Evolutionary conservation across 1,140 invertebrate genomes (phyloP).

Genomic region (Eumeta japonica): DNA sequence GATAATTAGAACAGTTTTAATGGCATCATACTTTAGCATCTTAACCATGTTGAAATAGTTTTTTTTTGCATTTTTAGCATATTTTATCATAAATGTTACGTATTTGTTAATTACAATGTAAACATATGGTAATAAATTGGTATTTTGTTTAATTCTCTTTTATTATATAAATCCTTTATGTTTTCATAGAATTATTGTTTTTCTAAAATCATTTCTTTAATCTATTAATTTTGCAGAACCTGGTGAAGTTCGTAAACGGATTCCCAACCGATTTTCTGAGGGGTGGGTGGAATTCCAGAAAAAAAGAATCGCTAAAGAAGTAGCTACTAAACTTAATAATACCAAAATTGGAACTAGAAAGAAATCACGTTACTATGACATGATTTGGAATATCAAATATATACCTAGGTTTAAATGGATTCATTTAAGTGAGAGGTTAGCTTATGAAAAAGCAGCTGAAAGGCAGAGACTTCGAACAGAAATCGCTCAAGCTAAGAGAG

Average conservation of each 20-base stretch:
- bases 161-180: background rate
- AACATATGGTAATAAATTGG: too few species aligned
- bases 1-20: too few species aligned
- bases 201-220: background rate
- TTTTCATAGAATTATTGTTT: background rate
- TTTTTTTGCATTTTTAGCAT: too few species aligned
- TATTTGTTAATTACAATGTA: too few species aligned
- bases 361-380: slow-evolving; percentile 83
- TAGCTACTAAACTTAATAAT: slow-evolving; percentile 81
- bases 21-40: too few species aligned
- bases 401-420: slow-evolving; percentile 93
- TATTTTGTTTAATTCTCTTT: too few species aligned
- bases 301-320: slow-evolving; percentile 84
- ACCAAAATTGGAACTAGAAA: slow-evolving; percentile 84
- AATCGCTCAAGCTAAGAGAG: slow-evolving; percentile 87
- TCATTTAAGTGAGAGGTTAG: slow-evolving; percentile 88
- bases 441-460: slow-evolving; percentile 86
- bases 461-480: slow-evolving; percentile 84
- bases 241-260: slow-evolving; percentile 62
- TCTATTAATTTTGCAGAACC: slow-evolving; percentile 35
- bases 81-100: too few species aligned
- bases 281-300: slow-evolving; percentile 96
- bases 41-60: too few species aligned
- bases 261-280: slow-evolving; percentile 75
- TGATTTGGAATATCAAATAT: slow-evolving; percentile 95